Conservation (phyloP, 2,797 vertebrate genomes). For the Anguilla obscura region DNA sequence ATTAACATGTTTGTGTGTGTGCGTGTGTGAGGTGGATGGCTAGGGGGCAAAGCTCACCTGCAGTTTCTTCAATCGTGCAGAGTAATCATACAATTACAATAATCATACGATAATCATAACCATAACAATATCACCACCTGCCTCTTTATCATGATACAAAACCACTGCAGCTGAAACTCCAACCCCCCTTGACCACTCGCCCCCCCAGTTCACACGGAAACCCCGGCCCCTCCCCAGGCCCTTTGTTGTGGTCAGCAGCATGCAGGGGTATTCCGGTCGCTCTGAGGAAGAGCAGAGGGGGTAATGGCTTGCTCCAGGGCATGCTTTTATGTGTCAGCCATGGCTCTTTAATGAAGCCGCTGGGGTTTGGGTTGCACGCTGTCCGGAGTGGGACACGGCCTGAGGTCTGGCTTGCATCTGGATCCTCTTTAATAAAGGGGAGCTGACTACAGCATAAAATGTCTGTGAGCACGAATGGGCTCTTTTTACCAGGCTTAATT, state of each 20-base stretch:
- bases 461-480: slow-evolving; percentile 40
- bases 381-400: slow-evolving; percentile 16
- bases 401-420: slow-evolving; percentile 61
- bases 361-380: slow-evolving; percentile 38
- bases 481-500: slow-evolving; percentile 23
- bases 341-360: slow-evolving; percentile 42
- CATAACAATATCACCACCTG: not conserved
- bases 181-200: not conserved
- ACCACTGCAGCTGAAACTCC: not conserved
- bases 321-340: slow-evolving; percentile 43
- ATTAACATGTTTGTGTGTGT: not conserved
- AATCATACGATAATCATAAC: slow-evolving; percentile 8
- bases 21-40: not conserved
- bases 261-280: slow-evolving; percentile 51
- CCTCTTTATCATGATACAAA: not conserved
- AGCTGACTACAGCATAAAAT: slow-evolving; percentile 51
- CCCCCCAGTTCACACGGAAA: not conserved
- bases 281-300: slow-evolving; percentile 21
- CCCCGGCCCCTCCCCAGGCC: slow-evolving; percentile 5
- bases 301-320: slow-evolving; percentile 44
- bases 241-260: slow-evolving; percentile 55
- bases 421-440: slow-evolving; percentile 58
- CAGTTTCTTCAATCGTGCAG: not conserved
- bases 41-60: not conserved
- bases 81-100: not conserved